phyloP scores from a whole-genome alignment of 2,888 invertebrate species.

The Drosophila mimica region DNA sequence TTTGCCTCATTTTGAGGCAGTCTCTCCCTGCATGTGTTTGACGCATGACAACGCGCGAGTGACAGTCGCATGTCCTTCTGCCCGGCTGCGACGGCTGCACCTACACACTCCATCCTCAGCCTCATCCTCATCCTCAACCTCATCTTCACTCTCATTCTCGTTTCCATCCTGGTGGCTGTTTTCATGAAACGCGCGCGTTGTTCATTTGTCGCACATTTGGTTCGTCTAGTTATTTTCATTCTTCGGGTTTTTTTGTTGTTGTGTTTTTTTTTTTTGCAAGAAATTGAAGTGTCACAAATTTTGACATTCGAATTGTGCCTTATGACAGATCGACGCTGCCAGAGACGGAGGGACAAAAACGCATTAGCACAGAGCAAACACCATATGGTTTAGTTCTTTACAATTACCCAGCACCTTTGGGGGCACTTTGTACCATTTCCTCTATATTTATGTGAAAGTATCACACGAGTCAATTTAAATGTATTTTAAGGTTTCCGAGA shows the following conservation, averaged over 20 bases:
- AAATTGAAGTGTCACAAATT: constrained; percentile 84
- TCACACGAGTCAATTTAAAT: constrained; percentile 12
- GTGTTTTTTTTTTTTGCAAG: constrained; percentile 55
- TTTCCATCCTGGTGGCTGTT: constrained; percentile 31
- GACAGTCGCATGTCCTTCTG: constrained; percentile 70
- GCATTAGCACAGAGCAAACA: constrained; percentile 61
- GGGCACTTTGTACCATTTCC: constrained; percentile 4
- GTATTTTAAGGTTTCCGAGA: not conserved
- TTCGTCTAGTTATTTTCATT: constrained; percentile 32
- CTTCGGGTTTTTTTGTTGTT: constrained; percentile 2
- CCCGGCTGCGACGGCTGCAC: constrained; percentile 60
- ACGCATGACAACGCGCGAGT: constrained; percentile 73
- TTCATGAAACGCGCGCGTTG: constrained; percentile 52
- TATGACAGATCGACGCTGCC: constrained; percentile 74
- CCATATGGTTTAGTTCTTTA: constrained; percentile 57
- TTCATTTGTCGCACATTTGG: constrained; percentile 73
- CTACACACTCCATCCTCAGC: constrained; percentile 53
- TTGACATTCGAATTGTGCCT: constrained; percentile 84
- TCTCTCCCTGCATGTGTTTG: constrained; percentile 44
- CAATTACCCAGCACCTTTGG: constrained; percentile 48
- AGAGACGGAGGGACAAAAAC: constrained; percentile 34
- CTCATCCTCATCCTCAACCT: constrained; percentile 6
- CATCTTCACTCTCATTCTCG: not conserved
- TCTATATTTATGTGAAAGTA: not conserved
- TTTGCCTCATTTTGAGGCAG: constrained; percentile 31